A percentile compares a stretch with the other conserved stretches of the same genome.
These are phyloP conservation scores for Pomacea maculata DNA, from an alignment of 1,140 invertebrate genomes.

Conservation along the genomic window DNA sequence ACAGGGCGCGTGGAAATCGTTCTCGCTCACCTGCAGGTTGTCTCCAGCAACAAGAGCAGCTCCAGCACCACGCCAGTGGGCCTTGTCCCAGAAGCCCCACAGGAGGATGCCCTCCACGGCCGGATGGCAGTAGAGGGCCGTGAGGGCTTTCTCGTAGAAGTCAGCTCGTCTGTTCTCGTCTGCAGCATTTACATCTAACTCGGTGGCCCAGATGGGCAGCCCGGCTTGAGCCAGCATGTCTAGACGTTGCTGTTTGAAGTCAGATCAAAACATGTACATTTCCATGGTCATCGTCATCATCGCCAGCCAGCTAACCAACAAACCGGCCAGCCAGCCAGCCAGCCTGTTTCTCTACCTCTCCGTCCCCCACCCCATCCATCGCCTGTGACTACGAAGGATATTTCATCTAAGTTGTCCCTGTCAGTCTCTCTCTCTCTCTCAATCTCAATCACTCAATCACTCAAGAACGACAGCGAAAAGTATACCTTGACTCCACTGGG, in stretches of 20 bases:
- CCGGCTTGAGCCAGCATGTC: conserved; percentile 46
- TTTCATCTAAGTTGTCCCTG: too few species aligned
- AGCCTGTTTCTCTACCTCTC: too few species aligned
- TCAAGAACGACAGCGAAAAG: neutral
- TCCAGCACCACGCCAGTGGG: conserved; percentile 25
- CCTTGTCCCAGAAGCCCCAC: conserved; percentile 50
- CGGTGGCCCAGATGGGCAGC: conserved; percentile 58
- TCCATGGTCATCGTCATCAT: too few species aligned
- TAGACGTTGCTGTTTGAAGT: conserved; percentile 34
- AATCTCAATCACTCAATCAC: too few species aligned
- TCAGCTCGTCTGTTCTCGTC: conserved; percentile 42
- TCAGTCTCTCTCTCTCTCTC: too few species aligned
- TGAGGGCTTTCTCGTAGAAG: conserved; percentile 37
- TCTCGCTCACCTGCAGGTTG: neutral
- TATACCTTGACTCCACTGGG: conserved; percentile 34
- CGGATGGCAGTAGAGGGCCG: conserved; percentile 46
- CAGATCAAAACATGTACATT: too few species aligned
- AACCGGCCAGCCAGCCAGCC: too few species aligned
- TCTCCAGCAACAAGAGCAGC: conserved; percentile 24
- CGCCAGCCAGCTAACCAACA: too few species aligned
- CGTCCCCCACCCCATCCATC: too few species aligned
- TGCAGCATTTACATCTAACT: conserved; percentile 35
- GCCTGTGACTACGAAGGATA: too few species aligned
- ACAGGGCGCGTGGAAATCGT: neutral
- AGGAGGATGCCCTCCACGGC: conserved; percentile 49